phyloP scores from a whole-genome alignment of 2,888 invertebrate genomes.

The Apotomis betuletana region DNA sequence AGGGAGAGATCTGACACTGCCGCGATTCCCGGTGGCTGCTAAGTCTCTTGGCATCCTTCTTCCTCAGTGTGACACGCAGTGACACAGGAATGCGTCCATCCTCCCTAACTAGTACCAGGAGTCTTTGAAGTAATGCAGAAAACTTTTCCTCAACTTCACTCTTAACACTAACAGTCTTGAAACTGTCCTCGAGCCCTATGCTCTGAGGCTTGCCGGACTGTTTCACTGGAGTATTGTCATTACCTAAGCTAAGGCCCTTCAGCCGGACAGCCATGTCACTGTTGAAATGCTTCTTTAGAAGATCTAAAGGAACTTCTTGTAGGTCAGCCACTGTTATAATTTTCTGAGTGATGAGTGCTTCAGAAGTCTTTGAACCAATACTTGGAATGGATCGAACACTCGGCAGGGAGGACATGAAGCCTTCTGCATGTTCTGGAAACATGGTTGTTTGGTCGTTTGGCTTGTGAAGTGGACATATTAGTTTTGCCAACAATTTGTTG shows the following conservation, averaged over 20 bases:
- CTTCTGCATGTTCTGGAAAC: constrained; percentile 86
- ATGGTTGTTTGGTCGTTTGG: constrained; percentile 93
- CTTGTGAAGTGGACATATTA: constrained; percentile 88
- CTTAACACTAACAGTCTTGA: constrained; percentile 87
- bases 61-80: constrained; percentile 88
- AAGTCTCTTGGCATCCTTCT: constrained; percentile 86
- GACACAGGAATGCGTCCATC: constrained; percentile 91
- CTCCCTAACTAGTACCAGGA: constrained; percentile 88
- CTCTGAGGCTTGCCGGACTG: constrained; percentile 90
- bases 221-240: constrained; percentile 88
- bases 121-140: constrained; percentile 86
- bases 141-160: constrained; percentile 90
- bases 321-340: constrained; percentile 87
- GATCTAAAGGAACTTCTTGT: constrained; percentile 83
- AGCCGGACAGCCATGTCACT: constrained; percentile 87
- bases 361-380: constrained; percentile 88
- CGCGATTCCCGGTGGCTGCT: constrained; percentile 89
- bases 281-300: constrained; percentile 86
- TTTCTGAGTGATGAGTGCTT: constrained; percentile 85
- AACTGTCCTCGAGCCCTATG: constrained; percentile 91
- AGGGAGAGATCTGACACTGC: constrained; percentile 88
- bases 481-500: constrained; percentile 92
- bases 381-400: constrained; percentile 88
- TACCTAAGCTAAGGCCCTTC: constrained; percentile 88
- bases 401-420: constrained; percentile 86